Percentiles rank a stretch among this genome's conserved stretches.
phyloP scores from a whole-genome alignment of 1,140 invertebrate species.

The Sitophilus oryzae region DNA sequence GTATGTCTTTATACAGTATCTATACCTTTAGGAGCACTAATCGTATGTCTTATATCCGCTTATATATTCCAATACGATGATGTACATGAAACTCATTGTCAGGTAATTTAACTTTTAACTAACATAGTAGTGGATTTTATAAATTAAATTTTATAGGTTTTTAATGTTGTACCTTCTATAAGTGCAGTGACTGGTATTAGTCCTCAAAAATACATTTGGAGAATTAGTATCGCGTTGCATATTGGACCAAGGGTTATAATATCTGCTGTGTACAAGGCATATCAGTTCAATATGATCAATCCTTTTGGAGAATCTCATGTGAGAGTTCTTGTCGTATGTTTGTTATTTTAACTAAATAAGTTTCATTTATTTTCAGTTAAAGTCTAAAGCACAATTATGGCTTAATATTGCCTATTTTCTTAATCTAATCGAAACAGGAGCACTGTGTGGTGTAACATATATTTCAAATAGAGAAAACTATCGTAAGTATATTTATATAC shows the following conservation, averaged over 20 bases:
- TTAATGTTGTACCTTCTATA: constrained; percentile 86
- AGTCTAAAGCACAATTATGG: constrained; percentile 52
- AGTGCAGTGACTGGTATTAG: constrained; percentile 87
- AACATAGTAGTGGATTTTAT: constrained; percentile 11
- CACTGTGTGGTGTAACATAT: constrained; percentile 82
- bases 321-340: constrained; percentile 16
- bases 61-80: constrained; percentile 85
- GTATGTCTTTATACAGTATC: constrained; percentile 74
- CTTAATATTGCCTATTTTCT: constrained; percentile 75
- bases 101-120: constrained; percentile 54
- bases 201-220: constrained; percentile 87
- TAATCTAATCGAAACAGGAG: constrained; percentile 76
- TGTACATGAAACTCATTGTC: constrained; percentile 87
- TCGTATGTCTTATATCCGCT: constrained; percentile 80
- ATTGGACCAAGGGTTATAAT: constrained; percentile 81
- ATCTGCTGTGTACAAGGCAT: constrained; percentile 75
- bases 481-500: constrained; percentile 60
- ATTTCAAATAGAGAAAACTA: constrained; percentile 92
- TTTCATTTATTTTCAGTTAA: constrained; percentile 44
- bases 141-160: constrained; percentile 60
- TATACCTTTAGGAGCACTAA: constrained; percentile 70
- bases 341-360: too few relatives aligned
- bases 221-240: constrained; percentile 83
- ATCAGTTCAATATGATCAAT: constrained; percentile 65
- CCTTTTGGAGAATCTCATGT: constrained; percentile 30